A percentile compares a stretch with the other conserved stretches of the same genome.
Evolutionary conservation across 92 coral and sea anemone species (phyloP).

Genomic region (Palythoa grandiflora): DNA sequence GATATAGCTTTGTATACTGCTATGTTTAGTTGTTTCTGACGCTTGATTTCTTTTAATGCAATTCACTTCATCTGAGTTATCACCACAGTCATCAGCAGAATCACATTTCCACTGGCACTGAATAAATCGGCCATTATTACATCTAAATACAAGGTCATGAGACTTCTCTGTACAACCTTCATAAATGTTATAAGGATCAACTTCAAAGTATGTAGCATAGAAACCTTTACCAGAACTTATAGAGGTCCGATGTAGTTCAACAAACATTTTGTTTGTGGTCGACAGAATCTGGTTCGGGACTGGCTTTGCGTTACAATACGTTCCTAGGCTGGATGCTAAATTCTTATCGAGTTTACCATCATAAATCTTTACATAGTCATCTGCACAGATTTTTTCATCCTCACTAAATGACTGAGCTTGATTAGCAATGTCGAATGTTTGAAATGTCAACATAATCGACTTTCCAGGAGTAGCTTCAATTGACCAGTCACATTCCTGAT

Average conservation of each 20-base stretch:
- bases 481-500: constrained; percentile 80
- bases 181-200: constrained; percentile 75
- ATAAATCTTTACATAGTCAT: constrained; percentile 70
- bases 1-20: constrained; percentile 73
- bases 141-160: constrained; percentile 67
- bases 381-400: constrained; percentile 37
- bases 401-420: background rate
- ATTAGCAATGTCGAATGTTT: constrained; percentile 64
- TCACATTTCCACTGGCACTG: constrained; percentile 88
- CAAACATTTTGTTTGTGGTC: constrained; percentile 65
- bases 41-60: constrained; percentile 41
- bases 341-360: constrained; percentile 66
- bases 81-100: constrained; percentile 84
- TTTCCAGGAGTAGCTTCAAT: constrained; percentile 71
- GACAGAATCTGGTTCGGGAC: constrained; percentile 57
- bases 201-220: constrained; percentile 75
- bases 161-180: constrained; percentile 69
- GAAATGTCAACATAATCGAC: constrained; percentile 69
- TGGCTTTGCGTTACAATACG: constrained; percentile 61
- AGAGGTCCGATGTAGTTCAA: constrained; percentile 60
- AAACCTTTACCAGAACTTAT: constrained; percentile 65
- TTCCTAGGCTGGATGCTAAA: constrained; percentile 51
- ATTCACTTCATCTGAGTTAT: constrained; percentile 79
- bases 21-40: constrained; percentile 30
- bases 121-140: constrained; percentile 70